phyloP scores from a whole-genome alignment of 30 jellyfish, hydroid and myxozoan species.

The Rhopilema esculentum region DNA sequence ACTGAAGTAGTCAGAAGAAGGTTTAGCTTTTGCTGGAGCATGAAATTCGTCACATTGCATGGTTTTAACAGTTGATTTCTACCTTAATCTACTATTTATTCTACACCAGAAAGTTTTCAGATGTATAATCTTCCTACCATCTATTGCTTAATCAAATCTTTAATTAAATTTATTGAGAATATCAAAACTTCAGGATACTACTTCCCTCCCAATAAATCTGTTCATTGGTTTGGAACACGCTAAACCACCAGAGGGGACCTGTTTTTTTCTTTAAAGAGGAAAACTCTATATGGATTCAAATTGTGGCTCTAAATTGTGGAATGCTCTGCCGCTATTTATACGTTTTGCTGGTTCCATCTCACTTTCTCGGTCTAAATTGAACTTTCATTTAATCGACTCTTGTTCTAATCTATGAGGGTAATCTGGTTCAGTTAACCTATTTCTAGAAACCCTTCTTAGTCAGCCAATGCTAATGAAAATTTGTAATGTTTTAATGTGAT shows the following conservation, averaged over 20 bases:
- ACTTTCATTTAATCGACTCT: too few species aligned
- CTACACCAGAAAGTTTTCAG: too few species aligned
- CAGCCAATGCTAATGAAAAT: not conserved
- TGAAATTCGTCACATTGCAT: too few species aligned
- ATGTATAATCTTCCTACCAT: not conserved
- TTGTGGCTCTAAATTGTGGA: not conserved
- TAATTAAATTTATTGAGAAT: not conserved
- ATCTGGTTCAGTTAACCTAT: not conserved
- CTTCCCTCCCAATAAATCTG: not conserved
- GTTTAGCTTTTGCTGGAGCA: too few species aligned
- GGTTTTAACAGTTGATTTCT: too few species aligned
- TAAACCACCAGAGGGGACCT: constrained; percentile 2
- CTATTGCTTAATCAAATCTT: not conserved
- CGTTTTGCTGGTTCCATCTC: constrained; percentile 1
- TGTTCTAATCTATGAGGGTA: not conserved
- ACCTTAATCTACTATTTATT: too few species aligned
- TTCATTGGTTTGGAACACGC: not conserved
- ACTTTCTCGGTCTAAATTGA: too few species aligned
- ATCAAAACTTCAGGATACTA: not conserved
- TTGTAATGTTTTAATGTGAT: not conserved
- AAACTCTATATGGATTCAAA: not conserved
- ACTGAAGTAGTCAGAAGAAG: too few species aligned
- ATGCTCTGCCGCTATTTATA: not conserved
- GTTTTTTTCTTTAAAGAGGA: not conserved
- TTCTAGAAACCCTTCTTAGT: not conserved